Conservation (phyloP, 2,113 vertebrate species). For the Corvus hawaiiensis region DNA sequence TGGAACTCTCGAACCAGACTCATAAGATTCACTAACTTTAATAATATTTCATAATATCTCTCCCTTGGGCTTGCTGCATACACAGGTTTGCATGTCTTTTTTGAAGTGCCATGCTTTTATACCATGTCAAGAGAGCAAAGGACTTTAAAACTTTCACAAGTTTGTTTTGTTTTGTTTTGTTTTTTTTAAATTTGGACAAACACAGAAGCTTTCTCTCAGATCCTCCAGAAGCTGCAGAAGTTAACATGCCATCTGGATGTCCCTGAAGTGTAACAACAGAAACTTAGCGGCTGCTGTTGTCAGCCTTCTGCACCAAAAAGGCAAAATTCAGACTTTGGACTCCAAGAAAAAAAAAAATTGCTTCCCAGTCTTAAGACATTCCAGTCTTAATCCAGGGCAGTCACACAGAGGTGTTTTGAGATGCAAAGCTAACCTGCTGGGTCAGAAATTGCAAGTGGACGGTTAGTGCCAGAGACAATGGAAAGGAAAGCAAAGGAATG, state of each 20-base stretch:
- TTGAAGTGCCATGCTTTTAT: neutral
- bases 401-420: neutral
- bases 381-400: neutral
- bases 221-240: neutral
- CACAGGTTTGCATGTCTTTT: neutral
- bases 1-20: neutral
- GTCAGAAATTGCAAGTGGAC: neutral
- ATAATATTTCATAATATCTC: neutral
- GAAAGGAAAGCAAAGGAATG: neutral
- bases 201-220: neutral
- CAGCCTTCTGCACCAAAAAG: neutral
- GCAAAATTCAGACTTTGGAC: neutral
- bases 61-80: neutral
- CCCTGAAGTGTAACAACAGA: conserved; percentile 4
- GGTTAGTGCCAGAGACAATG: neutral
- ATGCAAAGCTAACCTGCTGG: neutral
- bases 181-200: neutral
- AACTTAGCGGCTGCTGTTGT: neutral
- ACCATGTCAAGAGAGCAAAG: neutral
- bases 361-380: neutral
- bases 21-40: neutral
- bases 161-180: neutral
- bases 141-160: neutral
- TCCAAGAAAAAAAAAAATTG: too few species aligned
- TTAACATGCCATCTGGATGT: neutral